Base-by-base conservation (phyloP, 2,888 invertebrate genomes). In the Microplitis manilae region DNA sequence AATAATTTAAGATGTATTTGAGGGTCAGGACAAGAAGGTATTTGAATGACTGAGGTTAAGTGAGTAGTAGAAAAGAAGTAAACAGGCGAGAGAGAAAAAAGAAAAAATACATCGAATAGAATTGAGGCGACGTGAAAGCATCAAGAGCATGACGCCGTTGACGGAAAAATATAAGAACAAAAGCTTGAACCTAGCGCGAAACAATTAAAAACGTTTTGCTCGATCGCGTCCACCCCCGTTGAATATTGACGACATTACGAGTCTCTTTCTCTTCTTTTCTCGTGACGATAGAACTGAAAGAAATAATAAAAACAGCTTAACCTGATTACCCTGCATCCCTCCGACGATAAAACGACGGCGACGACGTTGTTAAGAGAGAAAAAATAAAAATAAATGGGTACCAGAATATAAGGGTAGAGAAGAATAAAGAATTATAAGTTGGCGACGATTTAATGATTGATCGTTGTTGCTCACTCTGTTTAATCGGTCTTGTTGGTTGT, bases 171-270 rank as follows among this genome's bases (percentile, higher is more conserved):
- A 87, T 87, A 87, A 86, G 85, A 86, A 88, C 88, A 88, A 89
- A 89, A 87, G 87, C 83, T 85, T 85, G 70, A 74, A 80, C 84
- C 86, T 87, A 84, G 88, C 86, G 86, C 86, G 88, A 88, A 89
- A 89, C 89, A 89, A 89, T 89, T 89, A 89, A 89, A 89, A 89
- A 89, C 89, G 88, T 89, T 89, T 87, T 87, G 89, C 88, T 87
- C 87, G 87, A 88, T 89, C 87, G 89, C 89, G 86, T 77, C 75
- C 71, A 68, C 75, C 61, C 20, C 65, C 73, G 64, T 41, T 41
- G 7, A 9, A 41, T 41, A 41, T 41, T 41, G 41, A 41, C 70
- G 74, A 60, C 73, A 67, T 72, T 17, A 39, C 30, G 13, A 40
- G n/a, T 41, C 65, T 75, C 73, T 61, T 75, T 74, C 75, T 65